Base-by-base conservation (phyloP, 2,113 vertebrate genomes). In the Cyanocitta stelleri region DNA sequence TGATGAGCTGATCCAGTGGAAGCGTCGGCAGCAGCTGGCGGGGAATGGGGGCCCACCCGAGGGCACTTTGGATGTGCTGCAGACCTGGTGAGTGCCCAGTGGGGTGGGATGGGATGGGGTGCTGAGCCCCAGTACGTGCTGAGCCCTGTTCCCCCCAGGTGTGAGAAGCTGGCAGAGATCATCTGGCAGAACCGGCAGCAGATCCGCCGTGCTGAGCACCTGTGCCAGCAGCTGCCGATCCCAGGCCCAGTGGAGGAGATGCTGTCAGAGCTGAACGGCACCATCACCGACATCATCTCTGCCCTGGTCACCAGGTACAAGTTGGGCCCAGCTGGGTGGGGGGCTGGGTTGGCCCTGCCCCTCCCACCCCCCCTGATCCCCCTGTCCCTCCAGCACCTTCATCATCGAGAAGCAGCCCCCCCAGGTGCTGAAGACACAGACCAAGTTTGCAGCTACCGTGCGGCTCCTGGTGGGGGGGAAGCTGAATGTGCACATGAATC, bases 381-480 rank as follows among this genome's bases (percentile, higher is more conserved):
- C 8, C 1, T 72, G 29, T 4, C 12, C 35, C 55, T 48, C 29
- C 98, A 99, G 99, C 98, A 99, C 99, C 39, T 99, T 99, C 98
- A 99, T 99, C 97, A 99, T 99, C 6, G 99, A 99, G 97, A 99
- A 99, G 97, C 99, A 99, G 98, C 99, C 99, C 51, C 99, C 99
- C 2, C 99, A 99, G 96, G 99, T 99, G 88, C 97, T 99, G 86
- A 99, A 99, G 98, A 99, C 99, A 10, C 99, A 99, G 98, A 99
- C 99, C 79, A 99, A 99, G 97, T 99, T 99, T 32, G 99, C 99
- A 5, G 99, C 99, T 63, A 99, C 99, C 0, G 99, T 99, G 94
- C 98, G 99, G 88, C 98, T 99, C 76, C 98, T 99, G 91, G 99
- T 99, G 56, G 99, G 99, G 0, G 99, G 99, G 77, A 99, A 99